Base-by-base conservation (phyloP, 2,113 vertebrate species). In the Semicossyphus pulcher region DNA sequence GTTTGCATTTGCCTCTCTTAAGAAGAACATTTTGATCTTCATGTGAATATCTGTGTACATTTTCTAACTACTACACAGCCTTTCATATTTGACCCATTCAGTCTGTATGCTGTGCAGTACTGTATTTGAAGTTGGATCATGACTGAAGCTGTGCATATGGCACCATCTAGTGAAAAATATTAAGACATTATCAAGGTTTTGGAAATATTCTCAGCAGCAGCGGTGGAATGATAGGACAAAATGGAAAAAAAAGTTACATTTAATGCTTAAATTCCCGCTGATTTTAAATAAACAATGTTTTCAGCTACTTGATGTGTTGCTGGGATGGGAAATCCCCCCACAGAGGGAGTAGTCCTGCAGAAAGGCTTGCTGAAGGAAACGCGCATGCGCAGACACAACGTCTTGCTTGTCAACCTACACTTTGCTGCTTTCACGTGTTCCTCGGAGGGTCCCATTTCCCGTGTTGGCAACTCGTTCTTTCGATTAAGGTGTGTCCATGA, bases 91-190 rank as follows among this genome's bases (percentile, higher is more conserved):
- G 10, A 29, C 3, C 18, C 41, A 8, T 10, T 57, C 23, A 39
- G 23, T 54, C 7, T 28, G 7, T 10, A 2, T 23, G 9, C 18
- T 16, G 26, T 7, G 6, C 18, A 6, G 6, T 6, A 37, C 23
- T 52, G 32, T 34, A 23, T 36, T 29, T 20, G 28, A 26, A 8
- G 14, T 39, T 15, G 25, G 1, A n/a, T 21, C 5, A 39, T 28
- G 15, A 49, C 9, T 28, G 1, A 37, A 73, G 3, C 0, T 31
- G 32, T 14, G 48, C 10, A 26, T 37, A n/a, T 72, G 26, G 44
- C 86, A 14, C 81, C 84, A 86, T 66, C 86, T 86, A 59, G 44
- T 72, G 81, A 32, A 9, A n/a, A 23, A 70, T 10, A 60, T n/a
- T 0, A 45, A 53, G 44, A 68, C 23, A n/a, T 8, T n/a, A 16